Evolutionary conservation across 2,888 invertebrate genomes (phyloP), one percentile per base, ranked within the genome.

Genomic region (Leucania comma): DNA sequence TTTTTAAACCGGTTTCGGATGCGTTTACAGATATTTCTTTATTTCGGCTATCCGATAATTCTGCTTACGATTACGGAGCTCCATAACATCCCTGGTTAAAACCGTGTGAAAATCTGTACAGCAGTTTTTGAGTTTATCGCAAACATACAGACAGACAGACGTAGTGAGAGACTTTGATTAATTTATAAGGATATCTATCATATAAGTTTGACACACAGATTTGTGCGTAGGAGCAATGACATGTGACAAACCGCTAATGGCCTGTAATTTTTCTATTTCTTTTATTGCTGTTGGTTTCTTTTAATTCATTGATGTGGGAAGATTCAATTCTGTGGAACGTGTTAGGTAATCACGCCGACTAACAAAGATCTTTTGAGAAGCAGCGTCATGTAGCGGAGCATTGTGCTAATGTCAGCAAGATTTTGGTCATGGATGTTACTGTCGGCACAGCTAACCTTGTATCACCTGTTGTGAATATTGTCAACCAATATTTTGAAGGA

Each of bases 361-460:
- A 50, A 76, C 59, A 73, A 68, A 60, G 48, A 42, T 60, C 20
- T 38, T 59, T 29, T 53, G 46, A 58, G 35, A 38, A 12, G 14
- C 56, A 46, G 24, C 60, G 53, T 77, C 58, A 35, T 17, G 35
- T 29, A 32, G 22, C 51, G 22, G 32, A 48, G 42, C 57, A 54
- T 66, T 76, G 73, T 78, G 10, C 29, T 50, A 3, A 51, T 50
- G 60, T 77, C 60, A 4, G 4, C 5, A 65, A 51, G n/a, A 61
- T 50, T 57, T 65, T 53, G 12, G 57, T 58, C 57, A 62, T 53
- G 48, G 22, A 62, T 29, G 22, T 58, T 35, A 48, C 9, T 46
- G 46, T 29, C 32, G 22, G 20, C 10, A 26, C 35, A 32, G 46
- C 12, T 48, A 35, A 48, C 66, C 58, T 54, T 42, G 46, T 50